Evolutionary conservation across 2,888 invertebrate species (phyloP).

Genomic region (Drosophila borborema): DNA sequence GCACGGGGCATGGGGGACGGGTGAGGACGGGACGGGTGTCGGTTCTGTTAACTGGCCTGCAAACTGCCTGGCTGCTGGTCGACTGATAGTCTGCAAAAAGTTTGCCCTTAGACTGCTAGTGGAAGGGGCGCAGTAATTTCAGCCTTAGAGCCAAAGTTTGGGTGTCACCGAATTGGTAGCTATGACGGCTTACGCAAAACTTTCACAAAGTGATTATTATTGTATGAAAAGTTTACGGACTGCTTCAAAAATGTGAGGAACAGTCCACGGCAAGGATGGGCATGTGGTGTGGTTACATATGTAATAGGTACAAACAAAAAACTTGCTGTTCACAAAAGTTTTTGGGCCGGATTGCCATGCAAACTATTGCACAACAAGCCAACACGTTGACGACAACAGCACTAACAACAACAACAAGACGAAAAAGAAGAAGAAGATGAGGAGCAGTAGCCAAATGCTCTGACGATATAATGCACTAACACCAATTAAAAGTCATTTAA

Average conservation of each 20-base stretch:
- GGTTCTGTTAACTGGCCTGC: conserved; percentile 41
- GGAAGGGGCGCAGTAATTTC: conserved; percentile 44
- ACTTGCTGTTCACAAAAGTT: conserved; percentile 49
- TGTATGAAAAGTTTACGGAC: conserved; percentile 72
- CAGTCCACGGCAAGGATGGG: conserved; percentile 13
- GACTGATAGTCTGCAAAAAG: conserved; percentile 61
- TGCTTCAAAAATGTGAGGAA: conserved; percentile 37
- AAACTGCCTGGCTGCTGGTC: conserved; percentile 42
- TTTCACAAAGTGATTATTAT: conserved; percentile 79
- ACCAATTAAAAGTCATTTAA: conserved; percentile 80
- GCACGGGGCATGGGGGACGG: background rate
- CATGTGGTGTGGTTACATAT: conserved; percentile 45
- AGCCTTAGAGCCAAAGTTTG: conserved; percentile 51
- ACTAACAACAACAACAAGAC: conserved; percentile 35
- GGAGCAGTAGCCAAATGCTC: too few species aligned
- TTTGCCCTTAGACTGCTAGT: conserved; percentile 48
- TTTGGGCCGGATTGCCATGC: conserved; percentile 40
- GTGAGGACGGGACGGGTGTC: background rate
- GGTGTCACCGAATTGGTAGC: conserved; percentile 75
- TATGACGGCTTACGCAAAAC: conserved; percentile 73
- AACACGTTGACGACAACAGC: conserved; percentile 35
- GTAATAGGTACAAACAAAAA: conserved; percentile 54
- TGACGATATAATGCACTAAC: conserved; percentile 64
- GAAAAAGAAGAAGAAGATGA: too few species aligned
- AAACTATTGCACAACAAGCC: conserved; percentile 65